Evolutionary conservation across 2,888 invertebrate species (phyloP).

Genomic region (Monochamus alternatus): DNA sequence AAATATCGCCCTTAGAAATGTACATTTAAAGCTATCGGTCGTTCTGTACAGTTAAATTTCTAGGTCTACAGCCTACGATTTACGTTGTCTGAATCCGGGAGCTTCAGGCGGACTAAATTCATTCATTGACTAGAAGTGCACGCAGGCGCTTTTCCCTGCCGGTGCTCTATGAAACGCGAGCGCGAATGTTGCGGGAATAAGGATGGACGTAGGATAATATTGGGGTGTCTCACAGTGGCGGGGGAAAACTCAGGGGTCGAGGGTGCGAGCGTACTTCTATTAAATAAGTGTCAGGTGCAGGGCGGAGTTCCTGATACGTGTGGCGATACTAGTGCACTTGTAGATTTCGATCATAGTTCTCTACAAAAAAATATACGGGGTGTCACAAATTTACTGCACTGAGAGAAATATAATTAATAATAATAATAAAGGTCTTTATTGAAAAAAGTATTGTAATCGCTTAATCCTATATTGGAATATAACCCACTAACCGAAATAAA

Average conservation of each 20-base stretch:
- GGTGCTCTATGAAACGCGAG: conserved; percentile 25
- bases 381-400: too few relatives aligned
- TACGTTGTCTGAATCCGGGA: conserved; percentile 34
- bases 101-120: conserved; percentile 44
- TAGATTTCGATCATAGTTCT: background rate
- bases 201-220: conserved; percentile 28
- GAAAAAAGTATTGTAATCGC: too few relatives aligned
- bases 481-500: too few relatives aligned
- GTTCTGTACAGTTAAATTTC: conserved; percentile 38
- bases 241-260: conserved; percentile 10
- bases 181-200: conserved; percentile 24
- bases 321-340: background rate
- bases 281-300: conserved; percentile 22
- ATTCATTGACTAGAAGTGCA: conserved; percentile 45
- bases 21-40: conserved; percentile 31
- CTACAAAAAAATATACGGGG: too few relatives aligned
- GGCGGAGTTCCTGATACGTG: background rate
- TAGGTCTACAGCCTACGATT: conserved; percentile 35
- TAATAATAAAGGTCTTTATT: too few relatives aligned
- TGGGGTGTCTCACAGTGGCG: conserved; percentile 28
- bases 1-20: background rate
- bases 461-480: too few relatives aligned
- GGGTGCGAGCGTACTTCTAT: conserved; percentile 3
- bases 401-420: too few relatives aligned
- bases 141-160: conserved; percentile 37